Base-by-base conservation (phyloP, 2,797 vertebrate species). In the Sitta carolinensis region DNA sequence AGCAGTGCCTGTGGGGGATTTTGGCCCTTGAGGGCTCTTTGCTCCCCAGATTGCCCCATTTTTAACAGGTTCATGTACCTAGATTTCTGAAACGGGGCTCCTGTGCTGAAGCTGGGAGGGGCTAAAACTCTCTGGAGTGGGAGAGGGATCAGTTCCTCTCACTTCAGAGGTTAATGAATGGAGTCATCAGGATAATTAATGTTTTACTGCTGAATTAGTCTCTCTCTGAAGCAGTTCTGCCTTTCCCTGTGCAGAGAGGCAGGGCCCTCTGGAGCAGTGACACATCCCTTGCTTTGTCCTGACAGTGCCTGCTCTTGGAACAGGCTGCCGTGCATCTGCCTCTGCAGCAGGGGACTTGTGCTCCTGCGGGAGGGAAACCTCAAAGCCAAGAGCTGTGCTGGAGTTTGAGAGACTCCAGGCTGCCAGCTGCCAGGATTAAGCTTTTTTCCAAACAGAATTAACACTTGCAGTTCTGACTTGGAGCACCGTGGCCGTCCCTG, bases 141-240 rank as follows among this genome's bases (percentile, higher is more conserved):
- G 87, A 96, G 67, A 74, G 23, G 88, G 83, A 94, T 89, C 74
- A 79, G 85, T 51, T 93, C 55, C 27, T 93, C 85, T 94, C 83
- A 76, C 93, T 91, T 89, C 57, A 84, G 93, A 96, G 96, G 93
- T 95, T 97, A 96, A 97, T 96, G 95, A 96, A 93, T 45, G 94
- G 96, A 97, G 90, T 95, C 94, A 93, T 94, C 94, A 96, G 88
- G 73, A 87, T 96, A 95, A 96, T 95, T 97, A 97, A 97, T 96
- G 96, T 97, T 96, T 97, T 95, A 83, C 87, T 96, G 96, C 97
- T 96, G 94, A 98, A 96, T 97, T 97, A 97, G 97, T 96, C 95
- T 93, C 90, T 88, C 72, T 94, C 50, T 89, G 86, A 95, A 96
- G 94, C 94, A 96, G 95, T 52, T 68, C 74, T 95, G 40, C 78